Evolutionary conservation across 1,140 invertebrate genomes (phyloP).

Genomic region (Sycophaga agraensis): DNA sequence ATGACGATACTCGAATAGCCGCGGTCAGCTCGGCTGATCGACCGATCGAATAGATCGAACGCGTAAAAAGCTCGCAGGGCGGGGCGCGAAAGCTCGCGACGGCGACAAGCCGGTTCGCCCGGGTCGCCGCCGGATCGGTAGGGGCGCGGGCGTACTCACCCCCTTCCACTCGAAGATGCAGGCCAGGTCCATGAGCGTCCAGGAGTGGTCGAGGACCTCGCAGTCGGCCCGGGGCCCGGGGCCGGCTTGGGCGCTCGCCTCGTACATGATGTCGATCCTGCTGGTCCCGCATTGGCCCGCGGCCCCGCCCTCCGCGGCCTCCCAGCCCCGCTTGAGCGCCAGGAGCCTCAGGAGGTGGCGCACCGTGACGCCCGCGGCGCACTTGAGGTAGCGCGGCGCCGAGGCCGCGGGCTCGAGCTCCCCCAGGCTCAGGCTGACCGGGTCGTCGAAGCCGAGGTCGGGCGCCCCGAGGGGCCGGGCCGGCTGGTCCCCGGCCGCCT

Average conservation of each 20-base stretch:
- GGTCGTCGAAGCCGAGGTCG: slow-evolving; percentile 45
- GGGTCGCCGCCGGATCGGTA: too few species aligned
- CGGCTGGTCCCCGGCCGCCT: slow-evolving; percentile 32
- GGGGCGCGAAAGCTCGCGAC: too few species aligned
- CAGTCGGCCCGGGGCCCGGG: slow-evolving; percentile 7
- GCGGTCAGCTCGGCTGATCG: too few species aligned
- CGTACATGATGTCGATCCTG: slow-evolving; percentile 47
- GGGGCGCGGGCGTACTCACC: too few species aligned
- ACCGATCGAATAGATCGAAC: background rate
- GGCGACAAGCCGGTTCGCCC: too few species aligned
- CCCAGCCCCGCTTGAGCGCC: slow-evolving; percentile 52
- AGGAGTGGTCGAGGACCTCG: slow-evolving; percentile 41
- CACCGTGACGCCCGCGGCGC: slow-evolving; percentile 49
- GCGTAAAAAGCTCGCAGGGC: background rate
- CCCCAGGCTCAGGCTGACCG: slow-evolving; percentile 47
- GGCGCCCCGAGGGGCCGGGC: slow-evolving; percentile 45
- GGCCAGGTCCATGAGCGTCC: slow-evolving; percentile 49
- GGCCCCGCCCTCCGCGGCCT: slow-evolving; percentile 36
- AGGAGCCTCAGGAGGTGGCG: slow-evolving; percentile 47
- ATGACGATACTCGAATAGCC: too few species aligned
- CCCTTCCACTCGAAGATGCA: slow-evolving; percentile 51
- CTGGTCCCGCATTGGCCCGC: slow-evolving; percentile 39
- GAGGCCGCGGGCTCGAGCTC: slow-evolving; percentile 29
- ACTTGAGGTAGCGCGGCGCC: slow-evolving; percentile 45
- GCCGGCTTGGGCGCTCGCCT: background rate